Percentiles rank a stretch among this genome's conserved stretches.
These are phyloP conservation scores for Amphiduros pacificus DNA, from an alignment of 2,888 invertebrate genomes.

Conservation along the genomic window DNA sequence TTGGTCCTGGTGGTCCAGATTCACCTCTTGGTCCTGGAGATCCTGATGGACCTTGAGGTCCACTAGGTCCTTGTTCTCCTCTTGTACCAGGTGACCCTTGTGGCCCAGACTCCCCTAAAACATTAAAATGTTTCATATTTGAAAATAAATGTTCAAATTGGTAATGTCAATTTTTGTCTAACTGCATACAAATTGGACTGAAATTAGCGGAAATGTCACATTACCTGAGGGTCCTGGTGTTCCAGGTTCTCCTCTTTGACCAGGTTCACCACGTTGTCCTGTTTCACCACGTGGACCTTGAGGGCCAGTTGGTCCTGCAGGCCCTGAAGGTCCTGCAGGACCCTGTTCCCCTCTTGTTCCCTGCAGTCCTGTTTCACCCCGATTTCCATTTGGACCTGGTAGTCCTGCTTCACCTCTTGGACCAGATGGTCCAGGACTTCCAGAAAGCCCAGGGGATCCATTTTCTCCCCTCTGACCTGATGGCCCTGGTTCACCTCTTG, in stretches of 20 bases:
- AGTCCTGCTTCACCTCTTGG: constrained; percentile 25
- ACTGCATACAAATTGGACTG: too few relatives aligned
- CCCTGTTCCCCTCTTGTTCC: constrained; percentile 10
- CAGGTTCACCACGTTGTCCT: constrained; percentile 65
- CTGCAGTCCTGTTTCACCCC: constrained; percentile 21
- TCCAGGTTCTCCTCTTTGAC: constrained; percentile 19
- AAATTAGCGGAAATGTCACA: background rate
- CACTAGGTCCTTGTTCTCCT: constrained; percentile 48
- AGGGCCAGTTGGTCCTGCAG: constrained; percentile 19
- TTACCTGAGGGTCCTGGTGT: constrained; percentile 24
- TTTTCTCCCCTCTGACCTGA: constrained; percentile 7
- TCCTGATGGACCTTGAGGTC: background rate
- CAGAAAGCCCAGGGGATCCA: constrained; percentile 16
- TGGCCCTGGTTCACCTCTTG: constrained; percentile 8
- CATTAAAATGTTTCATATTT: constrained; percentile 10
- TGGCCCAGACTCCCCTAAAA: constrained; percentile 19
- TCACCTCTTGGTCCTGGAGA: constrained; percentile 10
- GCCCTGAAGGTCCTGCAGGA: constrained; percentile 6
- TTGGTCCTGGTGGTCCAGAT: background rate
- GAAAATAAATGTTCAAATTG: too few relatives aligned
- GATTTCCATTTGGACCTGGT: constrained; percentile 18
- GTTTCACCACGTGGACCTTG: constrained; percentile 14
- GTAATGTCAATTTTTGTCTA: too few relatives aligned
- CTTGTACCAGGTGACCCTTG: constrained; percentile 9
- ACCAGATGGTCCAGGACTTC: constrained; percentile 7